A percentile compares a stretch with the other conserved stretches of the same genome.
Conservation (phyloP, 2,888 invertebrate species). For the Drosophila prolongata region DNA sequence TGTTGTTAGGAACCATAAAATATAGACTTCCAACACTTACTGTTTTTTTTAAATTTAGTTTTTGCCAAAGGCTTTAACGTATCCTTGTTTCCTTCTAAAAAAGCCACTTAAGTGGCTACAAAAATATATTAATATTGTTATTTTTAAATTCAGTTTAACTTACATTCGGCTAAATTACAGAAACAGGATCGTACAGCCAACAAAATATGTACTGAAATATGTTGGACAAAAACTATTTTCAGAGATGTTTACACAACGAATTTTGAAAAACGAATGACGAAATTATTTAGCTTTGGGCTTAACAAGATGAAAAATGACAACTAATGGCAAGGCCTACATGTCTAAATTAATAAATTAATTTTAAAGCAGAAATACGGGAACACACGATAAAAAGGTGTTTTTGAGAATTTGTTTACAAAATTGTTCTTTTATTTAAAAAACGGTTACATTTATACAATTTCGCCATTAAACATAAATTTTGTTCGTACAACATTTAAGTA, state of each 20-base stretch:
- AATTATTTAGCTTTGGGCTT: background rate
- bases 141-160: conserved; percentile 3
- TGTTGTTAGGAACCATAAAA: background rate
- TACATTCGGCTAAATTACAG: conserved; percentile 2
- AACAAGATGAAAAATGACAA: background rate
- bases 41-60: background rate
- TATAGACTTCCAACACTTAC: conserved; percentile 8
- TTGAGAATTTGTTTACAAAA: too few species aligned
- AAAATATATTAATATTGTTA: background rate
- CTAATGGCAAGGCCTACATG: background rate
- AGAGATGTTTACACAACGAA: conserved; percentile 34
- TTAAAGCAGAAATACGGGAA: too few species aligned
- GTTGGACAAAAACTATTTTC: conserved; percentile 17
- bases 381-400: too few species aligned
- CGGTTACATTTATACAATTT: too few species aligned
- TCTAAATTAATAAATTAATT: too few species aligned
- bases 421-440: too few species aligned
- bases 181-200: conserved; percentile 28
- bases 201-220: conserved; percentile 52
- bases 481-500: too few species aligned
- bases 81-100: background rate
- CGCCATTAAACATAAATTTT: too few species aligned
- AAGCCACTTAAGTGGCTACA: background rate
- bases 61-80: background rate
- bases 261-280: conserved; percentile 3